Evolutionary conservation across 2,113 vertebrate species (phyloP).

Genomic region (Heloderma charlesbogerti): DNA sequence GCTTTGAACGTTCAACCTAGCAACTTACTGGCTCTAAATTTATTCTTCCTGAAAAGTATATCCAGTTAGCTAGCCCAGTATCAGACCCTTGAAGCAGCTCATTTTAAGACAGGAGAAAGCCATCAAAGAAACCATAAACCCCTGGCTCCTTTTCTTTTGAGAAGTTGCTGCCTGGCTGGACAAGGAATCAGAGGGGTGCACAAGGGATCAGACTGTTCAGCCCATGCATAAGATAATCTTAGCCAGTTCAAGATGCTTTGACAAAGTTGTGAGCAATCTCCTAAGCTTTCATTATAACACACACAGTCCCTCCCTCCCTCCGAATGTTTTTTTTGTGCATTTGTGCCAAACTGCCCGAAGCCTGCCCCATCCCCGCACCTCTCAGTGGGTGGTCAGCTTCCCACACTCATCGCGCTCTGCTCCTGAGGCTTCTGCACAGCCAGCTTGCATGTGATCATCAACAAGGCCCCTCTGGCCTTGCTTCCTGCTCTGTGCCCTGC

Average conservation of each 20-base stretch:
- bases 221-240: background rate
- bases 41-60: background rate
- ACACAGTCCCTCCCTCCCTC: background rate
- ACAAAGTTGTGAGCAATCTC: background rate
- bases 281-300: background rate
- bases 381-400: conserved; percentile 22
- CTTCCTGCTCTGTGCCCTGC: background rate
- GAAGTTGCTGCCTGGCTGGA: background rate
- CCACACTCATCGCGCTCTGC: background rate
- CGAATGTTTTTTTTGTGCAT: background rate
- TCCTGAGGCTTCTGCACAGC: background rate
- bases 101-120: background rate
- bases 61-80: background rate
- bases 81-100: background rate
- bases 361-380: background rate
- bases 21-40: background rate
- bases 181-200: background rate
- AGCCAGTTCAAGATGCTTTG: background rate
- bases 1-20: background rate
- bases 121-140: background rate
- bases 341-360: background rate
- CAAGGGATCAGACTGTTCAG: background rate
- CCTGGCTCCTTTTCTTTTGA: background rate
- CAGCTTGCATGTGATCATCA: no score
- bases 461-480: background rate